These are phyloP conservation scores for Oreochromis grahami DNA, from an alignment of 2,797 vertebrate species.

Conservation along the genomic window DNA sequence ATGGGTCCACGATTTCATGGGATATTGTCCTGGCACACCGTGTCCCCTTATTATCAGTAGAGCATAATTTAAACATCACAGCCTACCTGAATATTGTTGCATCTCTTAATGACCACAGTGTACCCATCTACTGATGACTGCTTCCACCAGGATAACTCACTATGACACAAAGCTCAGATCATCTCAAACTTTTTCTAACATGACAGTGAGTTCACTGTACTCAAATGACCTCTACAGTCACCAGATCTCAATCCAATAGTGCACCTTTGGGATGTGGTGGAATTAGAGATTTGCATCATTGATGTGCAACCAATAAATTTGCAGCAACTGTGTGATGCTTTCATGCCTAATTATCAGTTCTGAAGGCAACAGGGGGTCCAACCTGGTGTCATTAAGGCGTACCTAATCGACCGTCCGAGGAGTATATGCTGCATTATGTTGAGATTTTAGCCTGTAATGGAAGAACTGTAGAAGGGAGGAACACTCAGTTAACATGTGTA, in stretches of 20 bases:
- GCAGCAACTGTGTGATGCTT: neutral
- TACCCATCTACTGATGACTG: neutral
- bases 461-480: neutral
- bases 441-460: neutral
- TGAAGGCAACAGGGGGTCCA: neutral
- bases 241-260: neutral
- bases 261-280: neutral
- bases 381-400: neutral
- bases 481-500: neutral
- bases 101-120: neutral
- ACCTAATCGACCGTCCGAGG: fast-evolving
- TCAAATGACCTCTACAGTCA: neutral
- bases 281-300: too few relatives aligned
- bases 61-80: neutral
- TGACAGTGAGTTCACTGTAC: neutral
- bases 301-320: neutral
- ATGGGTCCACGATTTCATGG: neutral
- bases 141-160: neutral
- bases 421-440: neutral
- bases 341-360: neutral
- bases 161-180: neutral
- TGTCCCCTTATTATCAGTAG: neutral
- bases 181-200: neutral
- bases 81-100: neutral
- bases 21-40: neutral